Evolutionary conservation across 2,797 vertebrate genomes (phyloP).

Genomic region (Varecia variegata): DNA sequence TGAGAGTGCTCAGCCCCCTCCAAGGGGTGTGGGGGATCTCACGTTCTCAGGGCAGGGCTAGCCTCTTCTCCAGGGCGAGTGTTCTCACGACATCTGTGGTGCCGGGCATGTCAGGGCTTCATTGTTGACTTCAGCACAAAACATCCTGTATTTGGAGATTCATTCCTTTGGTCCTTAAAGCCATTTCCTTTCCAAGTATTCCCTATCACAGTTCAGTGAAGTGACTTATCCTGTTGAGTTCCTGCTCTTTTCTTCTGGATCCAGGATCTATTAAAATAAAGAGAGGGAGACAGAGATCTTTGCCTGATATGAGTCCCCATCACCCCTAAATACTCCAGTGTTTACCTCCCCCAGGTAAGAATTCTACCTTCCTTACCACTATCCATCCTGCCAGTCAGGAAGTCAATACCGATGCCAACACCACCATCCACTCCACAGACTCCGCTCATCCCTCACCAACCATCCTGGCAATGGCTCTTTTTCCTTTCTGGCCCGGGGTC

Average conservation of each 20-base stretch:
- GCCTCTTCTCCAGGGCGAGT: background rate
- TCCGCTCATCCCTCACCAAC: background rate
- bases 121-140: too few relatives aligned
- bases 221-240: background rate
- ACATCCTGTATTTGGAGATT: background rate
- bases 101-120: background rate
- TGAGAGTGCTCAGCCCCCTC: background rate
- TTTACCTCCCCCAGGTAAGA: background rate
- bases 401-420: background rate
- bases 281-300: background rate
- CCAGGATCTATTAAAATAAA: background rate
- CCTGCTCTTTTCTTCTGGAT: background rate
- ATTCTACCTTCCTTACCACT: background rate
- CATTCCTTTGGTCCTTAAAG: background rate
- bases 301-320: background rate
- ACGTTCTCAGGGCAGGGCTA: background rate
- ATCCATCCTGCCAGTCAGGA: background rate
- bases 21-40: background rate
- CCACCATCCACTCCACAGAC: background rate
- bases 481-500: background rate
- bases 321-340: background rate
- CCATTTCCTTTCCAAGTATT: background rate
- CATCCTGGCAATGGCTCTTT: background rate
- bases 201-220: background rate
- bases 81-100: background rate